Percentiles rank a stretch among this genome's conserved stretches.
phyloP scores from a whole-genome alignment of 2,888 invertebrate genomes.

The Ophion costatus region DNA sequence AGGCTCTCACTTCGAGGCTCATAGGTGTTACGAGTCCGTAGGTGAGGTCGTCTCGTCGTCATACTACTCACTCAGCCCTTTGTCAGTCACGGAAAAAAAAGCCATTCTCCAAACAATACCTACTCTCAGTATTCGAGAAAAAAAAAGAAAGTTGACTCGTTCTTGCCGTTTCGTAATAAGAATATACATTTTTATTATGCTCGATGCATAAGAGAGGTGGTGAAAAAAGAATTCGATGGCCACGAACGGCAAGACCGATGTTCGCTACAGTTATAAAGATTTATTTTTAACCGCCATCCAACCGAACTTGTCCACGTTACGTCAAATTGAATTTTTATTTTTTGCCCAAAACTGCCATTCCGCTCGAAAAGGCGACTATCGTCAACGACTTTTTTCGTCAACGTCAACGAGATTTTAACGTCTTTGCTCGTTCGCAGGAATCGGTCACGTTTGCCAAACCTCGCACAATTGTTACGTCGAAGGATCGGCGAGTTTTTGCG shows the following conservation, averaged over 20 bases:
- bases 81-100: not conserved
- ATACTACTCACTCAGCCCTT: not conserved
- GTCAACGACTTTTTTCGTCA: no score
- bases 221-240: no score
- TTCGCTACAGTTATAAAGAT: no score
- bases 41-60: conserved; percentile 72
- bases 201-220: not conserved
- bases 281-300: no score
- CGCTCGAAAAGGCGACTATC: no score
- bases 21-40: conserved; percentile 81
- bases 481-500: conserved; percentile 77
- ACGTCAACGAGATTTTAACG: conserved; percentile 5
- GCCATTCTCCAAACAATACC: not conserved
- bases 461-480: conserved; percentile 80
- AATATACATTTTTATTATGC: not conserved
- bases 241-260: no score
- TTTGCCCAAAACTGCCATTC: no score
- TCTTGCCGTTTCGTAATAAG: not conserved
- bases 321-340: no score
- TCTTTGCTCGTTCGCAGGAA: conserved; percentile 70
- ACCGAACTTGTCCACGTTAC: no score
- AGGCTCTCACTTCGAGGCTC: conserved; percentile 78
- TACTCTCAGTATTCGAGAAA: not conserved
- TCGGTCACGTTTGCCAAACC: conserved; percentile 79
- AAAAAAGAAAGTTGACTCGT: not conserved